Conservation (phyloP, 2,113 vertebrate genomes). For the Jaculus jaculus region DNA sequence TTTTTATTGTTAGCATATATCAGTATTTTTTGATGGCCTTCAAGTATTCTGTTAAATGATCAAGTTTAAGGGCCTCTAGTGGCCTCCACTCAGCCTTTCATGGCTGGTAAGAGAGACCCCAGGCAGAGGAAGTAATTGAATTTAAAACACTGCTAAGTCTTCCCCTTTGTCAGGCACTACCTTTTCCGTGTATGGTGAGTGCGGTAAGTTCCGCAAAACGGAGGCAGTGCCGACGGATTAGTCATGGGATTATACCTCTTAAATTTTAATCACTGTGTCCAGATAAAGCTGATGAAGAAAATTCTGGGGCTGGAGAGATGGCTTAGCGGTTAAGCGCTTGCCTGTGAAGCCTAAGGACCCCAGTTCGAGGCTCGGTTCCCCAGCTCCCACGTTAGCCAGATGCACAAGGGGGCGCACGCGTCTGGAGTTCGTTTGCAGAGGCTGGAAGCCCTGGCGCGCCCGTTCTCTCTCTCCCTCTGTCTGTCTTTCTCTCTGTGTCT, state of each 20-base stretch:
- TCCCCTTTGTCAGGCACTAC: not conserved
- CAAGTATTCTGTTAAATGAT: not conserved
- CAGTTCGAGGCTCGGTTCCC: too few species aligned
- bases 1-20: not conserved
- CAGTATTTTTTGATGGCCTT: not conserved
- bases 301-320: not conserved
- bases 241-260: not conserved
- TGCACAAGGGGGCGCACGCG: too few species aligned
- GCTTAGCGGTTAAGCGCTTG: too few species aligned
- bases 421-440: too few species aligned
- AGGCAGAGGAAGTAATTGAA: not conserved
- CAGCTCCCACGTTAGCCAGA: too few species aligned
- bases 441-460: too few species aligned
- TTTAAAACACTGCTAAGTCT: not conserved
- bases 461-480: too few species aligned
- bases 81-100: not conserved
- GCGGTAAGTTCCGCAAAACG: not conserved
- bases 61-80: not conserved
- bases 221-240: not conserved
- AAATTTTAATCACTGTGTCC: not conserved
- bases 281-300: conserved; percentile 4
- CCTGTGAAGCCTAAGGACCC: too few species aligned
- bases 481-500: too few species aligned
- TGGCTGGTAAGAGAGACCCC: not conserved
- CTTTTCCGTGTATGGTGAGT: not conserved